A percentile compares a stretch with the other conserved stretches of the same genome.
Evolutionary conservation across 2,113 vertebrate genomes (phyloP).

Genomic region (Climacteris rufus): DNA sequence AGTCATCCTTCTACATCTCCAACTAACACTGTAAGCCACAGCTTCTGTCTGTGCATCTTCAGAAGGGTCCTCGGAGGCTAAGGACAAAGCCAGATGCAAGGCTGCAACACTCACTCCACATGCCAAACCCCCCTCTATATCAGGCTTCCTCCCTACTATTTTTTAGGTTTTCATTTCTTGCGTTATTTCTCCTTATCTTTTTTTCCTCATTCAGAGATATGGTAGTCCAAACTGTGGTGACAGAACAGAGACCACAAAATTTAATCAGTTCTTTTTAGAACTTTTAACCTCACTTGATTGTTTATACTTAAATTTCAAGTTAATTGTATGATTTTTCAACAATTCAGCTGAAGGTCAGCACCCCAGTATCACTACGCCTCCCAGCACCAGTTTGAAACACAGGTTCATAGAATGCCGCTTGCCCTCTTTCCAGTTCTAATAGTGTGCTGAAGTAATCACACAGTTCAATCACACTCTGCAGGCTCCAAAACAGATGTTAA

Average conservation of each 20-base stretch:
- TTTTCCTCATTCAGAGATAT: not conserved
- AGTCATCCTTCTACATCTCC: not conserved
- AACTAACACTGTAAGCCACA: not conserved
- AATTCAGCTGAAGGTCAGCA: not conserved
- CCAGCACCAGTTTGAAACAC: not conserved
- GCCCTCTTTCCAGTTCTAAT: not conserved
- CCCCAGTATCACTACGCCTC: not conserved
- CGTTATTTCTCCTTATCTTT: not conserved
- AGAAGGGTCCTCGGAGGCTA: not conserved
- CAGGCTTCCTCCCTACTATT: not conserved
- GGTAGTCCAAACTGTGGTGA: not conserved
- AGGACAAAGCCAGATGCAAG: not conserved
- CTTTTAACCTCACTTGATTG: not conserved
- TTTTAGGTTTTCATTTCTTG: not conserved
- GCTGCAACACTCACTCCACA: not conserved
- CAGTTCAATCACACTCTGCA: not conserved
- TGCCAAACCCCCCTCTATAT: not conserved
- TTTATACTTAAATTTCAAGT: not conserved
- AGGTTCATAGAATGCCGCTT: not conserved
- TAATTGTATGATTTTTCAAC: not conserved
- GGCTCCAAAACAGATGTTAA: not conserved
- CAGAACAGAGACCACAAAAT: not conserved
- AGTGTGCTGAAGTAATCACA: not conserved
- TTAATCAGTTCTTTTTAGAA: not conserved
- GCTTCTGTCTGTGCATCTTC: not conserved